Evolutionary conservation across 1,140 invertebrate genomes (phyloP).

Genomic region (Limonius californicus): DNA sequence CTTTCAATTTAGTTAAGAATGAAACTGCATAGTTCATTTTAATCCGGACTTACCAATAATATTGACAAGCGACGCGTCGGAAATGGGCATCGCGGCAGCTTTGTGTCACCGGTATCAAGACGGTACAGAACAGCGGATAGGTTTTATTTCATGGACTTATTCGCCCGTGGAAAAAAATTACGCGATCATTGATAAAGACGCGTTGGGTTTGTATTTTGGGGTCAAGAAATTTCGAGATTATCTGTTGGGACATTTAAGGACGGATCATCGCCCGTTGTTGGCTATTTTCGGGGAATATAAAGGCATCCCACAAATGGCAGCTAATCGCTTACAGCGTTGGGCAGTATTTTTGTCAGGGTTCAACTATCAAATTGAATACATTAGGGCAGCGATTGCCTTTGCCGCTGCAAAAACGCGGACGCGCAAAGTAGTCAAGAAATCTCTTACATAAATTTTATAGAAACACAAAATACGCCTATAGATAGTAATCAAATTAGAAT

Average conservation of each 20-base stretch:
- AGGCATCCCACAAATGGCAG: conserved; percentile 36
- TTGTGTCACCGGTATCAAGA: conserved; percentile 29
- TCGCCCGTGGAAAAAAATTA: conserved; percentile 49
- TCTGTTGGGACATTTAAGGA: conserved; percentile 47
- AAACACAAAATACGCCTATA: neutral
- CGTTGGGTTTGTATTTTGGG: conserved; percentile 50
- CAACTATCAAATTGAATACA: conserved; percentile 15
- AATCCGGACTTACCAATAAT: conserved; percentile 26
- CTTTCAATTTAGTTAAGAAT: conserved; percentile 34
- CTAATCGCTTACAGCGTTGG: conserved; percentile 40
- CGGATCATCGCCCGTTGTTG: conserved; percentile 52
- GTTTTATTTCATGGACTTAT: conserved; percentile 48
- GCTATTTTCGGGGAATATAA: conserved; percentile 45
- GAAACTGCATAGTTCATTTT: too few species aligned
- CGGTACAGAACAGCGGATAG: conserved; percentile 45
- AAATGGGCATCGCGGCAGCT: conserved; percentile 30
- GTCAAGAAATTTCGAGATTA: conserved; percentile 54
- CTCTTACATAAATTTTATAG: neutral
- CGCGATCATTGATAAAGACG: conserved; percentile 53
- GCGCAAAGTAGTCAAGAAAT: too few species aligned
- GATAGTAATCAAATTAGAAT: neutral
- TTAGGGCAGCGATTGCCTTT: conserved; percentile 1
- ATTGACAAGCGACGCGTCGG: conserved; percentile 32
- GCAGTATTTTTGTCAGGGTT: conserved; percentile 35
- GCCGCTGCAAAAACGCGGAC: too few species aligned